Evolutionary conservation across 2,888 invertebrate genomes (phyloP), one percentile per base, ranked within the genome.

Genomic region (Maniola hyperantus): DNA sequence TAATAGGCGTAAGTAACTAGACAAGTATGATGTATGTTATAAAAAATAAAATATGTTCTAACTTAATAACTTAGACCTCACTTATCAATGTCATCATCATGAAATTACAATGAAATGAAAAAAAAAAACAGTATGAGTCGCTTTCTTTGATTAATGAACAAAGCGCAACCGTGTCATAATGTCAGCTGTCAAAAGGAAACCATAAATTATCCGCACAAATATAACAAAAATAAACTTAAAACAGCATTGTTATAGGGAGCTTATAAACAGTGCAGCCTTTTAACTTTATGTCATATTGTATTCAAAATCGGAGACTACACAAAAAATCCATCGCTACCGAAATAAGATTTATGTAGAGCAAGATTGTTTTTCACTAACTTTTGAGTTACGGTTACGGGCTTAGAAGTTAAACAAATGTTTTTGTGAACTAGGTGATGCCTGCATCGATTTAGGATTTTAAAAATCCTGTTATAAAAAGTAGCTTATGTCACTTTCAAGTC

Each of bases 121-220:
- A 26, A 51, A 71, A 67, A 69, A 64, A 67, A 66, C 65, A 71
- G 66, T 63, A 68, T 71, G 70, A 73, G 69, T 72, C 66, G 67
- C 69, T 72, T 72, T 70, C 70, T 70, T 70, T 75, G 72, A 75
- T 74, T 75, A 75, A 75, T 75, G 75, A 66, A 71, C 66, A 69
- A 67, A 71, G 64, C 66, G 69, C 65, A 61, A 70, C 70, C 73
- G 68, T 72, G 74, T 72, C 72, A 69, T 72, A 75, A 73, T 72
- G 74, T 75, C 73, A 72, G 73, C 74, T 72, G 75, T 74, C 75
- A 73, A 72, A 71, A 70, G 71, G 65, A 66, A 62, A 72, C 71
- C 70, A 72, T 75, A 74, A 74, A 75, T 75, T 75, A 72, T 66
- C 53, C 64, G 61, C 65, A 20, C 61, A 64, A 72, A 67, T 70